phyloP scores from a whole-genome alignment of 1,140 invertebrate species.

The Goniozus legneri region DNA sequence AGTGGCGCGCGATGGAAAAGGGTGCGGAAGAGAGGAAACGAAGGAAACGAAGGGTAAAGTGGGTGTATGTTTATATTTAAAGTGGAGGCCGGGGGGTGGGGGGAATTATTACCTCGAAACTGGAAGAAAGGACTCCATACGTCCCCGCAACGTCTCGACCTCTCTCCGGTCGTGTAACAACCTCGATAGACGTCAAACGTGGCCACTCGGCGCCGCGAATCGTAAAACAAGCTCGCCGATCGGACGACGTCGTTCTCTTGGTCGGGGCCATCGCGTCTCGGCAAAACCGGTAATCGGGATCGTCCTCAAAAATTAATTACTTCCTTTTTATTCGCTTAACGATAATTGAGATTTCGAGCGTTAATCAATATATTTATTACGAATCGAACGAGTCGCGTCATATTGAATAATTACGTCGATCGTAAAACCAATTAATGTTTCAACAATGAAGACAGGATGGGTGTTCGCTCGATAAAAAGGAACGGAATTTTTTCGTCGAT shows the following conservation, averaged over 20 bases:
- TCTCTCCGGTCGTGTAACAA: constrained; percentile 5
- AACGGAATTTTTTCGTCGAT: too few species aligned
- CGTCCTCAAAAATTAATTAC: too few species aligned
- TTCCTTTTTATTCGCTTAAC: too few species aligned
- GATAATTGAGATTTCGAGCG: too few species aligned
- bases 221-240: constrained; percentile 42
- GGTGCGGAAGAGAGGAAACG: constrained; percentile 10
- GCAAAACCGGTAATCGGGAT: too few species aligned
- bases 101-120: constrained; percentile 38
- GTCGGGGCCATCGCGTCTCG: too few species aligned
- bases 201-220: constrained; percentile 41
- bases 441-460: too few species aligned
- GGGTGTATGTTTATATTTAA: constrained; percentile 42
- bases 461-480: too few species aligned
- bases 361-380: too few species aligned
- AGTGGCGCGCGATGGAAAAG: constrained; percentile 21
- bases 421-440: too few species aligned
- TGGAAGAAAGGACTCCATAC: constrained; percentile 5
- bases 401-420: too few species aligned
- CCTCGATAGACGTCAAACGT: constrained; percentile 32
- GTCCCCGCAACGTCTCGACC: constrained; percentile 7
- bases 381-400: too few species aligned
- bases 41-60: constrained; percentile 13
- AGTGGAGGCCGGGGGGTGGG: constrained; percentile 15
- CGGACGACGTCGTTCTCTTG: constrained; percentile 28